Percentiles rank a stretch among this genome's conserved stretches.
Conservation (phyloP, 2,888 invertebrate species). For the Papilio protenor region DNA sequence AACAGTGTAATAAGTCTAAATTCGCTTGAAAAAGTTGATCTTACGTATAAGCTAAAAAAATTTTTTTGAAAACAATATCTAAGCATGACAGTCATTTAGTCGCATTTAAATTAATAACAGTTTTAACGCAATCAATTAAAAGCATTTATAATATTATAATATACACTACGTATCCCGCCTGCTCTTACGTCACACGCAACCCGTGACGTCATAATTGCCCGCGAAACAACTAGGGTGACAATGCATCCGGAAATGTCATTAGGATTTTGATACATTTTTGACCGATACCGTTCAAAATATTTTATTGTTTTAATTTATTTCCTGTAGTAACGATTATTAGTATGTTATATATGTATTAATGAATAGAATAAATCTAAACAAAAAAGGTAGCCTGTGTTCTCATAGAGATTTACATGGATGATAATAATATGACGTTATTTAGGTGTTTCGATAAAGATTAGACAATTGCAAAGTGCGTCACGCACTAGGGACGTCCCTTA, state of each 20-base stretch:
- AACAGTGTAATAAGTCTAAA: too few relatives aligned
- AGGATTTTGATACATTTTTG: conserved; percentile 2
- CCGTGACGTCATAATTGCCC: conserved; percentile 58
- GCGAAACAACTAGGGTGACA: conserved; percentile 45
- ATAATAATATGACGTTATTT: not conserved
- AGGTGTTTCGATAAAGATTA: too few relatives aligned
- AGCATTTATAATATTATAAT: conserved; percentile 16
- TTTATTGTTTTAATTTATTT: not conserved
- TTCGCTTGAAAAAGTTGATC: too few relatives aligned
- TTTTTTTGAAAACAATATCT: too few relatives aligned
- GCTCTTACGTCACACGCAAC: conserved; percentile 50
- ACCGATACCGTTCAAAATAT: too few relatives aligned
- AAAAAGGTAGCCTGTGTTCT: not conserved
- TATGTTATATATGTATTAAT: too few relatives aligned
- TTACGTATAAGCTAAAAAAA: too few relatives aligned
- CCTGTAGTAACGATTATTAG: not conserved
- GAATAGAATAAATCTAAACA: too few relatives aligned
- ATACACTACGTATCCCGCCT: conserved; percentile 27
- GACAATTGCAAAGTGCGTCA: not conserved
- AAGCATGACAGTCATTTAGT: not conserved
- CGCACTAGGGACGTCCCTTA: conserved; percentile 5
- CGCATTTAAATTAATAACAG: not conserved
- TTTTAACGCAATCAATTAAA: conserved; percentile 25
- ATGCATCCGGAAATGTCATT: not conserved
- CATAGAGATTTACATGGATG: not conserved